Evolutionary conservation across 2,113 vertebrate species (phyloP).

Genomic region (Phodopus roborovskii): DNA sequence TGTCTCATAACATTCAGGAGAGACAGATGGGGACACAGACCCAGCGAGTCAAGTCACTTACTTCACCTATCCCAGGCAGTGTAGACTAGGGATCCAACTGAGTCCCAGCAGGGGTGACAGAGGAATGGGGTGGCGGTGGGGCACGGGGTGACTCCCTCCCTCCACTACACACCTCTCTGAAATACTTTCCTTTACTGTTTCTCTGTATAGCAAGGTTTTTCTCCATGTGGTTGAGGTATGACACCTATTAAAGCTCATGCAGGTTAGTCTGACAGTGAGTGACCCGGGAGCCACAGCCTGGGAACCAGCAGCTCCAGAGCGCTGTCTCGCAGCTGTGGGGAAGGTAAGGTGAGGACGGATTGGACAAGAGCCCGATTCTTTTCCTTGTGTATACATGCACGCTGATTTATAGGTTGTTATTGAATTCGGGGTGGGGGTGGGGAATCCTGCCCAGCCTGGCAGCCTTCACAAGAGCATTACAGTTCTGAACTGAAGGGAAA

Average conservation of each 20-base stretch:
- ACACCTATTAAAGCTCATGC: accelerated
- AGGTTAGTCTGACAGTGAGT: accelerated
- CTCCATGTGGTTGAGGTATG: neutral
- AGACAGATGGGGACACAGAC: neutral
- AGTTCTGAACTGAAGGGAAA: neutral
- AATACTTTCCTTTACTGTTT: neutral
- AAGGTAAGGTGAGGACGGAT: neutral
- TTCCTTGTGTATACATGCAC: neutral
- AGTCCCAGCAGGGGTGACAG: accelerated
- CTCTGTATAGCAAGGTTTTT: neutral
- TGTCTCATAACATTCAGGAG: neutral
- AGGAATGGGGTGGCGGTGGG: neutral
- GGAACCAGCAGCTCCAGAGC: no score
- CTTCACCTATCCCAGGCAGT: neutral
- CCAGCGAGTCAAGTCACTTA: neutral
- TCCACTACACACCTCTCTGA: neutral
- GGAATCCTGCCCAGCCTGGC: neutral
- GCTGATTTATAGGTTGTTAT: neutral
- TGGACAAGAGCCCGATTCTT: neutral
- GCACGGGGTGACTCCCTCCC: no score
- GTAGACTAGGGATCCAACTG: neutral
- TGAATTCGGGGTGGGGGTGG: neutral
- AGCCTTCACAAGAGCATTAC: neutral
- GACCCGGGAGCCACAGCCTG: accelerated
- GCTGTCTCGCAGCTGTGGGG: neutral